Percentiles rank a stretch among this genome's conserved stretches.
Evolutionary conservation across 2,113 vertebrate species (phyloP).

Genomic region (Micronycteris hirsuta): DNA sequence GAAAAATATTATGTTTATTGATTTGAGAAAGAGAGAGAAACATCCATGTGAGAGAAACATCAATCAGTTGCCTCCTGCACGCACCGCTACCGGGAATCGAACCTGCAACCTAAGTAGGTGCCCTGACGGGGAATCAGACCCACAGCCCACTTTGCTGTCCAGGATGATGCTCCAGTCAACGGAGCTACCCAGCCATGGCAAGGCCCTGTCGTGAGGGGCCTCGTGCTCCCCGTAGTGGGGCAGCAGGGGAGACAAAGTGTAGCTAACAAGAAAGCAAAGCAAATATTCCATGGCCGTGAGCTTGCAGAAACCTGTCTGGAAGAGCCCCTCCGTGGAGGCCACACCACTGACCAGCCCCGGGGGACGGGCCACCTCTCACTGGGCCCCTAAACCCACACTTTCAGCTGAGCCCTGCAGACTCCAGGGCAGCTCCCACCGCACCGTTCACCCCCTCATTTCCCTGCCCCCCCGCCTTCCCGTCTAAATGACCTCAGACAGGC

Average conservation of each 20-base stretch:
- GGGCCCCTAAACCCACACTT: neutral
- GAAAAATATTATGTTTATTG: too few relatives aligned
- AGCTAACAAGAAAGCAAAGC: neutral
- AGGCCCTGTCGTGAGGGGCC: neutral
- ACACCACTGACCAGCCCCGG: neutral
- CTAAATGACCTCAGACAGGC: conserved; percentile 69
- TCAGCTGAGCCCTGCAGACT: neutral
- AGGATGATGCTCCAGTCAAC: too few relatives aligned
- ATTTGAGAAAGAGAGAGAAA: too few relatives aligned
- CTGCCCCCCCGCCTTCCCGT: neutral
- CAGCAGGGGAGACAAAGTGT: neutral
- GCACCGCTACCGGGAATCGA: too few relatives aligned
- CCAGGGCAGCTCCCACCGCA: neutral
- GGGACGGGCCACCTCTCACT: neutral
- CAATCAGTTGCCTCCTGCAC: too few relatives aligned
- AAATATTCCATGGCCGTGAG: neutral
- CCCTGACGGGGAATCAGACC: too few relatives aligned
- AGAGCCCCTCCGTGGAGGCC: neutral
- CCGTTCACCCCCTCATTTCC: neutral
- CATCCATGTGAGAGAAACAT: too few relatives aligned
- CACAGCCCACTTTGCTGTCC: too few relatives aligned
- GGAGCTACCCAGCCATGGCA: too few relatives aligned
- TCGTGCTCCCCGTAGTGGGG: neutral
- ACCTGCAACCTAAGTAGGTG: too few relatives aligned
- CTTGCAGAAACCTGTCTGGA: neutral